Base-by-base conservation (phyloP, 1,140 invertebrate genomes). In the Drosophila grimshawi region DNA sequence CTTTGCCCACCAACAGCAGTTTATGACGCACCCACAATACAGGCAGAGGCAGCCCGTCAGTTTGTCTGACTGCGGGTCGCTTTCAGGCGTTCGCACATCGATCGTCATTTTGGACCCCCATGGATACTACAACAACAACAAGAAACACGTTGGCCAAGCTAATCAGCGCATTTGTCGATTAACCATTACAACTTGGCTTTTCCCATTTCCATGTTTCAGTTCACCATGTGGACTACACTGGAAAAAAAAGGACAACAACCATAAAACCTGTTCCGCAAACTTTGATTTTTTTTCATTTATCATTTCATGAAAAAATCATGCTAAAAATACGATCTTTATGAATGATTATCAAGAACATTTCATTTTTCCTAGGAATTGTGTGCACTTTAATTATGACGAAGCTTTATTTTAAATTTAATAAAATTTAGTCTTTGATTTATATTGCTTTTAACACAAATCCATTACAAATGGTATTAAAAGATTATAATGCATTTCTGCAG, bases 161-260 rank as follows among this genome's bases (percentile, higher is more conserved):
- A 73, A 73, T 73, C 63, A 66, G 63, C 55, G 61, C 55, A 61
- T 73, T 73, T 49, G 57, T 53, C 41, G 51, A 61, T 69, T 74
- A 68, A 74, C 65, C 49, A 69, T 69, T 68, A 67, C 55, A 19
- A 35, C 6, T 35, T 29, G 3, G 6, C 30, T 4, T 10, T 43
- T 6, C 1, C 8, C 59, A 3, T 6, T 27, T 6, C 55, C 57
- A 2, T n/a, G 33, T 3, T 29, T 2, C n/a, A 7, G 4, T 3
- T 52, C 2, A 19, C 60, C 19, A 11, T 2, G 11, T 52, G 30
- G 29, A 32, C 6, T 11, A 11, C 57, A 30, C 27, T 46, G 35
- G 19, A 56, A 3, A 33, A 3, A 53, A 35, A 35, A 53, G 8
- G 10, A 33, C 33, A 33, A 33, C 33, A 33, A 33, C 3, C 33